A percentile compares a stretch with the other conserved stretches of the same genome.
Conservation (phyloP, 2,797 vertebrate genomes). For the Capromys pilorides region DNA sequence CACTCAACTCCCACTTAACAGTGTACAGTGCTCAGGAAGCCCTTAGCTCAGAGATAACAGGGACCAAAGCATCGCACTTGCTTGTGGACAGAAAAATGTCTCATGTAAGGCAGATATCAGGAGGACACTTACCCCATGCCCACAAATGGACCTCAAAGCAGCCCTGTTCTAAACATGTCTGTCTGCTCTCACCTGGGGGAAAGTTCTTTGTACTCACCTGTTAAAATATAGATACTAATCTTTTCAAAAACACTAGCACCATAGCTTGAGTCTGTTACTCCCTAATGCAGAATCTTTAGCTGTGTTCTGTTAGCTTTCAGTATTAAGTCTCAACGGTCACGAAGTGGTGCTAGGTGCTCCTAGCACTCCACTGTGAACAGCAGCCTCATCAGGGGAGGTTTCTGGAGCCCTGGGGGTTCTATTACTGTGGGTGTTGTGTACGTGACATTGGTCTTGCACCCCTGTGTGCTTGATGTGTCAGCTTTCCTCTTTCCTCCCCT, state of each 20-base stretch:
- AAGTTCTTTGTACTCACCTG: not conserved
- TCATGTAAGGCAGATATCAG: fast-evolving
- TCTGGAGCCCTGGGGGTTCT: not conserved
- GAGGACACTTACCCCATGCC: no score
- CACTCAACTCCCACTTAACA: not conserved
- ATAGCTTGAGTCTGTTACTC: not conserved
- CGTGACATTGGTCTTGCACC: not conserved
- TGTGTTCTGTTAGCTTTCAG: not conserved
- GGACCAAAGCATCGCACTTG: not conserved
- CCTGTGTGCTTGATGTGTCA: not conserved
- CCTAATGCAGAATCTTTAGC: not conserved
- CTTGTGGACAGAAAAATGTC: not conserved
- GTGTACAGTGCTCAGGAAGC: not conserved
- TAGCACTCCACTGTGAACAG: not conserved
- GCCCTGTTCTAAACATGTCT: not conserved
- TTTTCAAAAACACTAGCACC: constrained; percentile 9
- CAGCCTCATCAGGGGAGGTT: not conserved
- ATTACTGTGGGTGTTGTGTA: not conserved
- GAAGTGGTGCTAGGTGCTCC: not conserved
- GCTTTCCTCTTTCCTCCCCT: not conserved
- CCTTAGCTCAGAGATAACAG: not conserved
- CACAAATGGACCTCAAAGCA: not conserved
- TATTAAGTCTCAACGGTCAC: not conserved
- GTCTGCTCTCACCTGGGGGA: not conserved
- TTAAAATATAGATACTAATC: not conserved